Conservation (phyloP, 2,888 invertebrate genomes). For the Dicycla oo region DNA sequence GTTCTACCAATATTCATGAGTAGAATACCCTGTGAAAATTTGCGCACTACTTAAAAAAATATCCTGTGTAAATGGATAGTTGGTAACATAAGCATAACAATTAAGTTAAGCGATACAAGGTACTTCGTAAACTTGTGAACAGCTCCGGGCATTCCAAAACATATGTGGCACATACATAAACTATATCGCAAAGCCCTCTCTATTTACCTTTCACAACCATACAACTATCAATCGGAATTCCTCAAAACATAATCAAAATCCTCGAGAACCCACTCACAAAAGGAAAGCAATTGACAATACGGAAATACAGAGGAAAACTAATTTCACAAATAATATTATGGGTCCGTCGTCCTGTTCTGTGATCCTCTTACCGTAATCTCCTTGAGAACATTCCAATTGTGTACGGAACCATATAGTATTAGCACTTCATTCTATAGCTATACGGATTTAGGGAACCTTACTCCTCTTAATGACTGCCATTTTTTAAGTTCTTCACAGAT, state of each 20-base stretch:
- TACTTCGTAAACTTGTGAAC: slow-evolving; percentile 16
- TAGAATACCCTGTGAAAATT: no score
- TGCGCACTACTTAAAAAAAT: no score
- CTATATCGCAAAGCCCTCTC: slow-evolving; percentile 1
- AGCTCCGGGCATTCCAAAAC: slow-evolving; percentile 21
- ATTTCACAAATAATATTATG: slow-evolving; percentile 66
- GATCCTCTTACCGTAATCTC: slow-evolving; percentile 73
- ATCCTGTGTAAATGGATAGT: not conserved
- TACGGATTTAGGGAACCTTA: slow-evolving; percentile 52
- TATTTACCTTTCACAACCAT: slow-evolving; percentile 31
- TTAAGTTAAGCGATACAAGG: slow-evolving; percentile 11
- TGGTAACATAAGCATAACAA: slow-evolving; percentile 1
- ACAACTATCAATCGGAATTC: slow-evolving; percentile 20
- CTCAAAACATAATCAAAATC: slow-evolving; percentile 33
- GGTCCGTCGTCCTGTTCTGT: slow-evolving; percentile 37
- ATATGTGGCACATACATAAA: not conserved
- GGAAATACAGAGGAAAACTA: slow-evolving; percentile 59
- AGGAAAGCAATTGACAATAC: slow-evolving; percentile 55
- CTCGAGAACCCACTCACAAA: slow-evolving; percentile 33
- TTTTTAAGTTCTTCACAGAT: slow-evolving; percentile 49
- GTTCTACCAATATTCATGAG: no score
- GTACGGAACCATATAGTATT: slow-evolving; percentile 54
- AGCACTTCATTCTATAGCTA: slow-evolving; percentile 48
- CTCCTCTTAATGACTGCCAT: slow-evolving; percentile 56
- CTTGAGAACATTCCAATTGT: slow-evolving; percentile 66